Base-by-base conservation (phyloP, 2,888 invertebrate species). In the Bembecia ichneumoniformis region DNA sequence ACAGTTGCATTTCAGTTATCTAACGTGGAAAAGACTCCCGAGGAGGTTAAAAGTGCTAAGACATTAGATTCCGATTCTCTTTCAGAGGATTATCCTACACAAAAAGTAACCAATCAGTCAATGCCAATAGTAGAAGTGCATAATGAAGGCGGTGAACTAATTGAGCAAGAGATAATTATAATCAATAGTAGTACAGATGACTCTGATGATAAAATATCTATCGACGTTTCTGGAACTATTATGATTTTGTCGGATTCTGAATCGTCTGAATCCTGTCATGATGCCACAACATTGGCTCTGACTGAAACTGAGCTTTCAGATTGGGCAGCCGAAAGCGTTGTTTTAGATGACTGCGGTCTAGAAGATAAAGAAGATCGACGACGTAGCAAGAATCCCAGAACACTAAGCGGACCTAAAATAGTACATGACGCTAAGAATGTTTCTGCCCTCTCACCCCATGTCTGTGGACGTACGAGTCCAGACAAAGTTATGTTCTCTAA, bases 261-360 rank as follows among this genome's bases (percentile, higher is more conserved):
- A 50, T 84, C 84, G 0, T 93, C 93, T 0, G 92, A 92, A 58
- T 93, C 93, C 0, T 90, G 91, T 49, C 90, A 91, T 1, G 93
- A 94, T 58, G 88, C 89, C 1, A 92, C 91, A 0, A 92, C 92
- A 0, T 90, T 93, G 1, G 93, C 91, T 2, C 81, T 95, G 10
- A 95, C 95, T 0, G 96, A 96, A 74, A 95, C 95, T 0, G 96
- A 96, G 68, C 81, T 95, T n/a, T 95, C 95, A 0, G 96, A 96
- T 71, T 96, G 95, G 96, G 95, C 94, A 0, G 90, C 93, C 3
- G 95, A 96, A 64, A 93, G 92, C 57, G 91, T 90, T 43, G 93
- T 92, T 1, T 90, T 94, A 0, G 94, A 94, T 61, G 94, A 94
- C 67, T 89, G 94, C 51, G 90, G 90, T 43, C 74, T 70, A 55